Conservation (phyloP, 2,113 vertebrate species). For the Tiliqua scincoides region DNA sequence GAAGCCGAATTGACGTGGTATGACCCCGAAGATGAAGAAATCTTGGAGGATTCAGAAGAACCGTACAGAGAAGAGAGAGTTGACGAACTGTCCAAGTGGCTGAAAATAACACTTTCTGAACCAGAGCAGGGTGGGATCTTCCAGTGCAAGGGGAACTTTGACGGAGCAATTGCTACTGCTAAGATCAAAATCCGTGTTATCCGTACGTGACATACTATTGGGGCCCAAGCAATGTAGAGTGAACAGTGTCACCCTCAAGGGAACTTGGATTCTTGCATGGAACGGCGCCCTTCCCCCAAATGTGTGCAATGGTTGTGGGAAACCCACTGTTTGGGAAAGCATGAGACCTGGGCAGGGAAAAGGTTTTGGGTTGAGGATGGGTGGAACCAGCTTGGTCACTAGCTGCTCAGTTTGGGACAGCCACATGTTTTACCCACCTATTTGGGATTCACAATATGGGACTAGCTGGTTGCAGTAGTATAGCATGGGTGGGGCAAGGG, state of each 20-base stretch:
- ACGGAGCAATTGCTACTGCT: neutral
- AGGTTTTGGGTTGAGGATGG: too few relatives aligned
- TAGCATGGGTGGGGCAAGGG: too few relatives aligned
- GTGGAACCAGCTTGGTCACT: too few relatives aligned
- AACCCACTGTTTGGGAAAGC: too few relatives aligned
- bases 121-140: neutral
- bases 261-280: neutral
- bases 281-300: neutral
- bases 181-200: slow-evolving; percentile 10
- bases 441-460: too few relatives aligned
- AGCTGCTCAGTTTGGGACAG: too few relatives aligned
- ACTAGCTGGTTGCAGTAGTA: too few relatives aligned
- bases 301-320: too few relatives aligned
- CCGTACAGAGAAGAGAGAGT: neutral
- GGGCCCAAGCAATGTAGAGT: neutral
- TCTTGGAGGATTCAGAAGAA: neutral
- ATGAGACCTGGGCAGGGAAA: too few relatives aligned
- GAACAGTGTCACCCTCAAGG: neutral
- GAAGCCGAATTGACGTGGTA: neutral
- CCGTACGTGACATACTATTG: neutral
- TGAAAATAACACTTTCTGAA: slow-evolving; percentile 3
- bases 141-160: neutral
- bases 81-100: neutral
- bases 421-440: too few relatives aligned
- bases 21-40: neutral